phyloP scores from a whole-genome alignment of 2,797 vertebrate species.

The Alosa sapidissima region DNA sequence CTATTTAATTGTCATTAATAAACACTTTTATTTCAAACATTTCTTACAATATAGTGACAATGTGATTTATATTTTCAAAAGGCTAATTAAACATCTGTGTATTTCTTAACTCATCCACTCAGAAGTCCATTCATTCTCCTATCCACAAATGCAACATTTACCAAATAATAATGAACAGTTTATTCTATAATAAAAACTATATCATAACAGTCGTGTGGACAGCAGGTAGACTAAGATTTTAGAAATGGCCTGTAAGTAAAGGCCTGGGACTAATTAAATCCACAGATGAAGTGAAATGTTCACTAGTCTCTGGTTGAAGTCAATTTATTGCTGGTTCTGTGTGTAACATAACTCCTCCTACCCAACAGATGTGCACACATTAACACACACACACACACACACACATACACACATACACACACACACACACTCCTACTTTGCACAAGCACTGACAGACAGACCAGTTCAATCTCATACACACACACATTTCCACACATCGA shows the following conservation, averaged over 20 bases:
- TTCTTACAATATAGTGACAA: background rate
- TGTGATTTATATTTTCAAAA: background rate
- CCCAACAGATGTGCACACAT: too few relatives aligned
- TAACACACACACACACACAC: background rate
- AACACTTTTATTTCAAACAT: background rate
- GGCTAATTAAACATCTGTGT: background rate
- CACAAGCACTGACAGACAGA: background rate
- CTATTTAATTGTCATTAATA: background rate
- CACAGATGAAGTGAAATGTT: too few relatives aligned
- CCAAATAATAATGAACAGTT: too few relatives aligned
- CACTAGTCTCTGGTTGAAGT: too few relatives aligned
- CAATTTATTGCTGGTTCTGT: too few relatives aligned
- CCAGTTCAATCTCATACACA: background rate
- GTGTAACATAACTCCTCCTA: too few relatives aligned
- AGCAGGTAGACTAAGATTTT: too few relatives aligned
- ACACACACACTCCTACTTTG: background rate
- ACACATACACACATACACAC: background rate
- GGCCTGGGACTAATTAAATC: too few relatives aligned
- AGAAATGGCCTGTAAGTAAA: too few relatives aligned
- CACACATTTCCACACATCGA: background rate
- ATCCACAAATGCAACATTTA: background rate
- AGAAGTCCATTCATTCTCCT: background rate
- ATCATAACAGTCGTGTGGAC: background rate
- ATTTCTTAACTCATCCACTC: background rate
- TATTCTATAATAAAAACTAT: background rate